phyloP scores from a whole-genome alignment of 2,113 vertebrate genomes.

The Paramormyrops kingsleyae region DNA sequence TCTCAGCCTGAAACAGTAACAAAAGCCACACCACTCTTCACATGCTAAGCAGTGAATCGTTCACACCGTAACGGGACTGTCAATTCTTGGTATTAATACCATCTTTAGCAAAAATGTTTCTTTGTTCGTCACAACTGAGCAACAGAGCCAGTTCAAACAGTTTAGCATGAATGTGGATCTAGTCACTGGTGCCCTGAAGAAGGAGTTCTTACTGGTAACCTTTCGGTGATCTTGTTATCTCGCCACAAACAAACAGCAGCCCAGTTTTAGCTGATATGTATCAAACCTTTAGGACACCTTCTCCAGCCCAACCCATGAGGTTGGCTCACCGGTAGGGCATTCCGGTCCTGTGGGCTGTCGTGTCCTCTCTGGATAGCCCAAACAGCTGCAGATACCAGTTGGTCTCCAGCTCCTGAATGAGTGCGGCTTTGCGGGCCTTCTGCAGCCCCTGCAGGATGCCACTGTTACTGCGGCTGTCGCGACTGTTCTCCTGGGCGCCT shows the following conservation, averaged over 20 bases:
- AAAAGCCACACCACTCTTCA: not conserved
- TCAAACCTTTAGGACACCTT: not conserved
- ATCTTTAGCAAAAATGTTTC: not conserved
- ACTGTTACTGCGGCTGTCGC: conserved; percentile 51
- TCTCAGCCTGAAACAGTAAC: not conserved
- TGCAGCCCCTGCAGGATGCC: conserved; percentile 54
- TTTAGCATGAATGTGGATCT: not conserved
- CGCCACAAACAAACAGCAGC: not conserved
- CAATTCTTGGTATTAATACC: too few species aligned
- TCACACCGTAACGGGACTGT: not conserved
- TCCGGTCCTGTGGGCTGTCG: conserved; percentile 68
- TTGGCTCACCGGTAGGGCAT: conserved; percentile 88
- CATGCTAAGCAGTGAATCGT: not conserved
- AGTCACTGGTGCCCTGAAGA: not conserved
- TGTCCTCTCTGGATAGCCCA: conserved; percentile 72
- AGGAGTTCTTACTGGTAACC: not conserved
- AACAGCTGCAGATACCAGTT: conserved; percentile 81
- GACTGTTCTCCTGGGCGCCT: conserved; percentile 61
- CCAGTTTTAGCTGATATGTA: not conserved
- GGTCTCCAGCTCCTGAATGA: conserved; percentile 81
- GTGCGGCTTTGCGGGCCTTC: conserved; percentile 58
- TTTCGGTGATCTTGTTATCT: not conserved
- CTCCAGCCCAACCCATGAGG: not conserved
- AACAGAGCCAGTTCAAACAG: not conserved
- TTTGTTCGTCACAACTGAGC: not conserved